These are phyloP conservation scores for Limnodromus scolopaceus DNA, from an alignment of 2,797 vertebrate genomes.

Conservation along the genomic window DNA sequence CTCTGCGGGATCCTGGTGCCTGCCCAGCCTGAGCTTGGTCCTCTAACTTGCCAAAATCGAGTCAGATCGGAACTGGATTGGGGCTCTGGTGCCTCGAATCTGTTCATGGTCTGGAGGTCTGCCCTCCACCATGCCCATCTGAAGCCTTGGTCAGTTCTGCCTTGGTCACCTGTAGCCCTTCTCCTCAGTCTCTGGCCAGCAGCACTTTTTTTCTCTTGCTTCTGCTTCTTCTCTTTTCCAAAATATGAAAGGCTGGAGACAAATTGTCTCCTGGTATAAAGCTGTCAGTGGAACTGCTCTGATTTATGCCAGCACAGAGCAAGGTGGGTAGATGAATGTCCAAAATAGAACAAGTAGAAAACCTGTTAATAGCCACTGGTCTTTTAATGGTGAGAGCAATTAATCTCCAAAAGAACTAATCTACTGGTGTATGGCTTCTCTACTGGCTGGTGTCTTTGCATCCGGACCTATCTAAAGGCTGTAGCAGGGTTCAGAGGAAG, in stretches of 20 bases:
- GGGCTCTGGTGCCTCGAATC: neutral
- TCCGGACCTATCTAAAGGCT: neutral
- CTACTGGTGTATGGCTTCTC: accelerated
- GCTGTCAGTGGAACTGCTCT: constrained; percentile 3
- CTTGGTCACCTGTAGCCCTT: neutral
- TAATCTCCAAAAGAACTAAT: neutral
- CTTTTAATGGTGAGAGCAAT: neutral
- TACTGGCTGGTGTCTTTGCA: neutral
- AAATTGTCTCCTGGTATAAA: constrained; percentile 4
- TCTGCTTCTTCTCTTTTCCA: neutral
- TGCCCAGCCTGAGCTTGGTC: neutral
- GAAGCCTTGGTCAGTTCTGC: neutral
- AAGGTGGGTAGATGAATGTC: neutral
- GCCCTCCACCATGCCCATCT: neutral
- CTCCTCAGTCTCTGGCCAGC: neutral
- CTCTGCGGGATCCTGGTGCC: neutral
- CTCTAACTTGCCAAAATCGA: neutral
- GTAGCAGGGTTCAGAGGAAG: neutral
- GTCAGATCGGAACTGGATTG: neutral
- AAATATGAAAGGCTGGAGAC: neutral
- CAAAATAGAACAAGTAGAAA: constrained; percentile 32
- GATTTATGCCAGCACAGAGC: constrained; percentile 14
- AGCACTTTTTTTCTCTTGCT: neutral
- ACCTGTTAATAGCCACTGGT: neutral
- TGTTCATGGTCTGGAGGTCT: neutral